These are phyloP conservation scores for Luperina nickerlii DNA, from an alignment of 2,888 invertebrate genomes.

Conservation along the genomic window DNA sequence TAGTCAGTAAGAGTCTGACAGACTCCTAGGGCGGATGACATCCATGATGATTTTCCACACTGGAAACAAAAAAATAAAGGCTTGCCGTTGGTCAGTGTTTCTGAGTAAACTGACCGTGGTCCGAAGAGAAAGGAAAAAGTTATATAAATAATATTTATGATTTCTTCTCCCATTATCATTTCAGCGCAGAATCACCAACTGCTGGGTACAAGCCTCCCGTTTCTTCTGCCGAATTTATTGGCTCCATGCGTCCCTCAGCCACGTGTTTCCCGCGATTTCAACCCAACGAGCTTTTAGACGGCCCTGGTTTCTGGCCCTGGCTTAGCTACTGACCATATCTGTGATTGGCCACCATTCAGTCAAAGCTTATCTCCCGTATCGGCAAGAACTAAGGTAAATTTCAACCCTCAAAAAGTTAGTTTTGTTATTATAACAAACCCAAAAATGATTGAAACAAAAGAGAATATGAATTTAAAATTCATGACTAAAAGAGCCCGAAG, in stretches of 20 bases:
- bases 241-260: too few species aligned
- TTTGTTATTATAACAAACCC: neutral
- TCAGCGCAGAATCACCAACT: neutral
- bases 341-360: neutral
- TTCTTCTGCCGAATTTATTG: too few species aligned
- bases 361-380: neutral
- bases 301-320: neutral
- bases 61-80: too few species aligned
- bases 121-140: too few species aligned
- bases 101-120: too few species aligned
- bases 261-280: too few species aligned
- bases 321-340: too few species aligned
- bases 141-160: neutral
- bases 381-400: neutral
- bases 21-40: too few species aligned
- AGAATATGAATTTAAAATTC: slow-evolving; percentile 13
- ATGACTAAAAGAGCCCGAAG: neutral
- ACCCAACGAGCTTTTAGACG: neutral
- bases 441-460: neutral
- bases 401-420: neutral
- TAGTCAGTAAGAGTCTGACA: too few species aligned
- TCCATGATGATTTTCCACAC: too few species aligned
- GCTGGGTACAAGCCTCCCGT: fast-evolving
- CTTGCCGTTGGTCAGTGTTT: neutral
- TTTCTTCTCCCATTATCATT: neutral